Conservation (phyloP, 92 coral and sea anemone species). For the Parazoanthus atlanticus region DNA sequence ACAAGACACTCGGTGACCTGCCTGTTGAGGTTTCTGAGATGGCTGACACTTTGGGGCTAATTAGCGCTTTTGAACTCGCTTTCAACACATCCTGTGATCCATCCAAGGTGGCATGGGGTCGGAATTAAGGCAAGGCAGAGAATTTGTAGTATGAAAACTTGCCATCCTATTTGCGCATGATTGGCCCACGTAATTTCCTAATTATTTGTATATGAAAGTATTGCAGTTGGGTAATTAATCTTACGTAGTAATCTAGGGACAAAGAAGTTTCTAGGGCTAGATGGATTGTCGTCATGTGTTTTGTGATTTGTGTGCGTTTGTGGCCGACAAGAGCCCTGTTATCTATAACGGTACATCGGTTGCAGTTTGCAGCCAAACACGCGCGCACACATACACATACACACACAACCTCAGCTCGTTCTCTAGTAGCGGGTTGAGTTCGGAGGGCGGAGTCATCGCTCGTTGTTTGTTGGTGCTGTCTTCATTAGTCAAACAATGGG, state of each 20-base stretch:
- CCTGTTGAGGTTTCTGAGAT: slow-evolving; percentile 25
- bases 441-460: slow-evolving; percentile 75
- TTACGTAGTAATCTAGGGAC: slow-evolving; percentile 52
- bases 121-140: slow-evolving; percentile 5
- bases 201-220: slow-evolving; percentile 53
- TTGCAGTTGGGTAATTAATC: slow-evolving; percentile 62
- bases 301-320: slow-evolving; percentile 21
- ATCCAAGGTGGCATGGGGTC: slow-evolving; percentile 5
- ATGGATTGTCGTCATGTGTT: slow-evolving; percentile 56
- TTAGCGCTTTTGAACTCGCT: slow-evolving; percentile 22
- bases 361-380: background rate
- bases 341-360: background rate
- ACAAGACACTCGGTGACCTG: slow-evolving; percentile 13
- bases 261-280: slow-evolving; percentile 53
- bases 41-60: slow-evolving; percentile 34
- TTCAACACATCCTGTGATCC: slow-evolving; percentile 25
- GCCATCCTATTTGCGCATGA: slow-evolving; percentile 12
- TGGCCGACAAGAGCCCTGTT: background rate
- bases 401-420: slow-evolving; percentile 6
- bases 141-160: slow-evolving; percentile 12
- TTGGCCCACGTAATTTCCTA: slow-evolving; percentile 44
- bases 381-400: background rate
- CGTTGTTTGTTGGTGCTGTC: slow-evolving; percentile 54
- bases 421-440: slow-evolving; percentile 53
- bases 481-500: slow-evolving; percentile 68